Evolutionary conservation across 2,888 invertebrate species (phyloP).

Genomic region (Chloroclysta siterata): DNA sequence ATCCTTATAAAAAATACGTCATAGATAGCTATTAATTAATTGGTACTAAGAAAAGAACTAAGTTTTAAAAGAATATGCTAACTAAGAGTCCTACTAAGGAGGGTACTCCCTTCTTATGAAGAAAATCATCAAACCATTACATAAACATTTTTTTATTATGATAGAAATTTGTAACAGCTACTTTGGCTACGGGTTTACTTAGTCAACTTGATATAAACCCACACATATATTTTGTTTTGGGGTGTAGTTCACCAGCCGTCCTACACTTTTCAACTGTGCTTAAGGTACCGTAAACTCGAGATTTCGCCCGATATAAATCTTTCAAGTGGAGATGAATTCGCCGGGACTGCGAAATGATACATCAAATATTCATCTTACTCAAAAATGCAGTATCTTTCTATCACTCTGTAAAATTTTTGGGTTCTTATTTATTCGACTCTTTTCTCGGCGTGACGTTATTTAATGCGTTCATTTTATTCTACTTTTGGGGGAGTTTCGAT

Average conservation of each 20-base stretch:
- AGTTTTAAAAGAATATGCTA: too few species aligned
- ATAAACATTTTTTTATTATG: too few species aligned
- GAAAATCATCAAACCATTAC: not conserved
- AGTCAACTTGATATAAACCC: too few species aligned
- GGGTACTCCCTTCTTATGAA: not conserved
- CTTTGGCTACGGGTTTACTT: too few species aligned
- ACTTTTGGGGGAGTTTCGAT: not conserved
- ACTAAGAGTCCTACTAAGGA: too few species aligned
- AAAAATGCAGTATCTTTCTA: constrained; percentile 78
- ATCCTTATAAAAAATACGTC: too few species aligned
- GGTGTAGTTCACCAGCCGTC: constrained; percentile 1
- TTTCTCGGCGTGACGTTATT: constrained; percentile 39
- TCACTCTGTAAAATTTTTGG: constrained; percentile 57
- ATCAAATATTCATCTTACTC: constrained; percentile 78
- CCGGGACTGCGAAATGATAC: constrained; percentile 77
- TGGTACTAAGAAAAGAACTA: too few species aligned
- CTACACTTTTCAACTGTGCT: constrained; percentile 1
- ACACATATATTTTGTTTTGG: too few species aligned
- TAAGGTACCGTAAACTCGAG: constrained; percentile 63
- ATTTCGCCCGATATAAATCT: constrained; percentile 79
- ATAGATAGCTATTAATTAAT: too few species aligned
- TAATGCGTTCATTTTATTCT: constrained; percentile 29
- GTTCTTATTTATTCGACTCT: constrained; percentile 49
- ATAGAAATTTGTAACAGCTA: too few species aligned
- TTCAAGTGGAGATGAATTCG: constrained; percentile 77